A percentile compares a stretch with the other conserved stretches of the same genome.
Evolutionary conservation across 1,140 invertebrate species (phyloP).

Genomic region (Eubasilissa regina): DNA sequence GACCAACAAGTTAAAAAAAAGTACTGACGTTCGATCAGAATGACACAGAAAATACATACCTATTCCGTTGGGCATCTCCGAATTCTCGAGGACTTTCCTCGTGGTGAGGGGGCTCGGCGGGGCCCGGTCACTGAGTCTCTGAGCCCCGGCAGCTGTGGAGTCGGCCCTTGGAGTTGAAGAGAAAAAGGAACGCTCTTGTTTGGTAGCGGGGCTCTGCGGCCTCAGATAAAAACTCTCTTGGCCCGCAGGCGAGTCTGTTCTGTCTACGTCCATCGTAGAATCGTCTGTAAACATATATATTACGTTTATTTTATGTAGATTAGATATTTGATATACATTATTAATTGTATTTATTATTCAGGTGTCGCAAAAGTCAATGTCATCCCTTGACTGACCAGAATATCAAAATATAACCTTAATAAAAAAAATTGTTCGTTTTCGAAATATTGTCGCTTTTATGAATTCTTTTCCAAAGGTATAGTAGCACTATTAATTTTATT

Average conservation of each 20-base stretch:
- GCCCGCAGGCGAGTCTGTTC: slow-evolving; percentile 18
- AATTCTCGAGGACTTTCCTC: slow-evolving; percentile 3
- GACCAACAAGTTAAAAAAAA: too few relatives aligned
- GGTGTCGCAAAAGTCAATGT: too few relatives aligned
- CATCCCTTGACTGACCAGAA: too few relatives aligned
- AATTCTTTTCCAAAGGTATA: too few relatives aligned
- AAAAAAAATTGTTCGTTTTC: too few relatives aligned
- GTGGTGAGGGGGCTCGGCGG: slow-evolving; percentile 1
- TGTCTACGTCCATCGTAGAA: slow-evolving; percentile 10
- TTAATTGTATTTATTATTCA: too few relatives aligned
- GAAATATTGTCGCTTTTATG: too few relatives aligned
- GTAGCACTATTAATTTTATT: too few relatives aligned
- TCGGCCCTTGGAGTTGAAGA: slow-evolving; percentile 42
- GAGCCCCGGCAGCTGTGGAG: not conserved
- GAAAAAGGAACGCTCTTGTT: slow-evolving; percentile 39
- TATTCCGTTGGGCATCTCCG: slow-evolving; percentile 14
- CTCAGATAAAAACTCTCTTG: slow-evolving; percentile 40
- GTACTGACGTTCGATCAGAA: too few relatives aligned
- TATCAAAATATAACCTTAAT: too few relatives aligned
- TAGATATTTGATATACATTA: too few relatives aligned
- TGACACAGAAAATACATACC: not conserved
- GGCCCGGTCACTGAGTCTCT: slow-evolving; percentile 21
- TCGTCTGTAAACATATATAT: slow-evolving; percentile 17
- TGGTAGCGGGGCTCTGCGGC: slow-evolving; percentile 33
- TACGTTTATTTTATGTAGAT: not conserved